phyloP scores from a whole-genome alignment of 2,888 invertebrate species.

The Polylopha cassiicola region DNA sequence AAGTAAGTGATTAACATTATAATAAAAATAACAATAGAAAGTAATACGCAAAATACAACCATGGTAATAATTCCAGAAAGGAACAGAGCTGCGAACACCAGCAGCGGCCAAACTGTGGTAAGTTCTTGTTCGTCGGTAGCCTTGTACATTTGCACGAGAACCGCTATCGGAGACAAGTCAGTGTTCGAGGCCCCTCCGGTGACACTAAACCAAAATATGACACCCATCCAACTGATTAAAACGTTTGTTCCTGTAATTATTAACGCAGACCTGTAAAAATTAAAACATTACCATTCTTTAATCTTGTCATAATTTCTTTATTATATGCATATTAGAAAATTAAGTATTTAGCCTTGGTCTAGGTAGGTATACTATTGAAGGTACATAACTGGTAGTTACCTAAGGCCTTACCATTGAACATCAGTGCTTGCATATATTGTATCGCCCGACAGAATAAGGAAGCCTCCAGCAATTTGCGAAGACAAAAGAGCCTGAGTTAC shows the following conservation, averaged over 20 bases:
- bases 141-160: slow-evolving; percentile 46
- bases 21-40: no score
- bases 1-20: no score
- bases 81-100: slow-evolving; percentile 42
- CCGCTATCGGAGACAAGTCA: slow-evolving; percentile 42
- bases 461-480: slow-evolving; percentile 58
- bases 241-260: slow-evolving; percentile 42
- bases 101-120: slow-evolving; percentile 42
- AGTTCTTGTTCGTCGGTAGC: slow-evolving; percentile 34
- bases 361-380: no score
- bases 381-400: no score
- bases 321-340: no score
- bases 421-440: slow-evolving; percentile 50
- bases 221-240: slow-evolving; percentile 44
- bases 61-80: slow-evolving; percentile 54
- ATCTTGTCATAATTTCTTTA: no score
- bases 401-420: slow-evolving; percentile 57
- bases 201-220: slow-evolving; percentile 55
- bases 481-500: slow-evolving; percentile 53
- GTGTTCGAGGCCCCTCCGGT: slow-evolving; percentile 31
- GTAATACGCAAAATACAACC: no score
- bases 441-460: slow-evolving; percentile 52
- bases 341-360: no score
- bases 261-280: slow-evolving; percentile 47
- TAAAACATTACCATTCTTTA: no score